Base-by-base conservation (phyloP, 1,140 invertebrate species). In the Drosophila punjabiensis region DNA sequence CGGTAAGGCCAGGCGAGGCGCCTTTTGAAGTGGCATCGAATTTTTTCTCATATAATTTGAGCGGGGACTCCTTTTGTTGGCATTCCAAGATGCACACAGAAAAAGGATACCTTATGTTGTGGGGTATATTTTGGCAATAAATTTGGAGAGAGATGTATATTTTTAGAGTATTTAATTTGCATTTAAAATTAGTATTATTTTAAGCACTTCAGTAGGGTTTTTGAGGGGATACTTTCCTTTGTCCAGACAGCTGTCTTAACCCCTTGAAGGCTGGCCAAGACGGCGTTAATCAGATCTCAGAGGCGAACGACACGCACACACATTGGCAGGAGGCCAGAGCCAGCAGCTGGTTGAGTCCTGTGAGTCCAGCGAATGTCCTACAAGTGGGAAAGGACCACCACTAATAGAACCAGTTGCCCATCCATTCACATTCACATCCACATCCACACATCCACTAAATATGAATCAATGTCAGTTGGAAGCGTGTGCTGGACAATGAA, bases 391-490 rank as follows among this genome's bases (percentile, higher is more conserved):
- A 58, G 24, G 47, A 67, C 64, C 59, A 62, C 30, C 64, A 66
- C 67, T 43, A 62, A 55, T 67, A 60, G 37, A 67, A 20, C 52
- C 20, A 28, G 37, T 65, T 5, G 50, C 56, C 32, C 43, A 32
- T n/a, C 30, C 58, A 50, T 35, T 45, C 37, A 35, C 59, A 39
- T 55, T 48, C 41, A 59, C 58, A 78, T 43, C 43, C 45, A 87
- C 43, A 41, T 14, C 30, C 47, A 56, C 59, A 39, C 58, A 79
- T 39, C 48, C 65, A 87, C 69, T 82, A 85, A 90, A 85, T 88
- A 88, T 89, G 85, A 90, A 89, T 89, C 85, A 89, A 90, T 89
- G 85, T 89, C 85, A 90, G 71, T 63, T 66, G 60, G 71, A 68
- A 83, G 83, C 83, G 84, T 87, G 83, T 78, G 81, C 65, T 78